Evolutionary conservation across 2,888 invertebrate species (phyloP), one percentile per base, ranked within the genome.

Genomic region (Desoria tigrina): DNA sequence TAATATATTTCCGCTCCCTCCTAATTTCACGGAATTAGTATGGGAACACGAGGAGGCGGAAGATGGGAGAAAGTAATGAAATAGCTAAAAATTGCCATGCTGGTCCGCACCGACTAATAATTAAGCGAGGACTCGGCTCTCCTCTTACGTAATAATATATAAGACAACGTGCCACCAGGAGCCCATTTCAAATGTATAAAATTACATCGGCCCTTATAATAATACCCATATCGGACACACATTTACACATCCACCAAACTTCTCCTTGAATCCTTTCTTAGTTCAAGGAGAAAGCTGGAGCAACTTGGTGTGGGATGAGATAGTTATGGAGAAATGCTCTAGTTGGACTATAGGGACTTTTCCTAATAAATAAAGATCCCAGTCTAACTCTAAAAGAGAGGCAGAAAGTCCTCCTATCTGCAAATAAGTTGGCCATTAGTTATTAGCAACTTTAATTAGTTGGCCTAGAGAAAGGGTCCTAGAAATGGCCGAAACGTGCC

Each of bases 401-500:
- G n/a, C 7, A 27, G 7, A 11, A 28, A 55, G 23, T 28, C 18
- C 11, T 55, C 28, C n/a, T 58, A 42, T 62, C 66, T 58, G 61
- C 57, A 62, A 58, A 62, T 55, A 62, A 57, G 58, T 59, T 53
- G 66, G 45, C 66, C 63, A 67, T 67, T 67, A 67, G 63, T 67
- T 67, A 67, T 67, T 67, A 67, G 59, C 27, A 57, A 67, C 54
- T 67, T 67, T 67, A 67, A 67, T 67, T 67, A 67, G 66, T 51
- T 59, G 51, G 11, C 55, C 32, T n/a, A 7, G 11, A 28, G 32
- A n/a, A 14, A n/a, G n/a, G n/a, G 3, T 32, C 55, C 18, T 27
- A 42, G 37, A 42, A 57, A 57, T 57, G 39, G 57, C 18, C 3
- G 42, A 57, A 37, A 42, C 42, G 57, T 42, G 57, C 42, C n/a